Conservation (phyloP, 2,113 vertebrate species). For the Hoplias malabaricus region DNA sequence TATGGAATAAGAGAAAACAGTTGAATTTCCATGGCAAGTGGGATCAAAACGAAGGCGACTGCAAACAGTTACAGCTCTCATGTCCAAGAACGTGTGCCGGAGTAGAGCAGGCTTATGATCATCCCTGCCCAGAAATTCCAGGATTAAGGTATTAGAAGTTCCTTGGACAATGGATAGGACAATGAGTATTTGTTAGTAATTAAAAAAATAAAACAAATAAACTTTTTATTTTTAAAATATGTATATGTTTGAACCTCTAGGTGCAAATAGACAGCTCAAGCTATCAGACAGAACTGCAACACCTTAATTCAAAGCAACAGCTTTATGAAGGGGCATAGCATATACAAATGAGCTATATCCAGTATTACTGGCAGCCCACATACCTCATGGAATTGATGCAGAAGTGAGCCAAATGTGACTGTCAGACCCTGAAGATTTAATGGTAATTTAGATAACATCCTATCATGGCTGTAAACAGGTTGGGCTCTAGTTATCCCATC, state of each 20-base stretch:
- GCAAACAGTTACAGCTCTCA: conserved; percentile 69
- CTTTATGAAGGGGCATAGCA: not conserved
- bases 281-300: not conserved
- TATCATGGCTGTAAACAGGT: no score
- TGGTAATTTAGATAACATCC: no score
- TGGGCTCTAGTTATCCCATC: no score
- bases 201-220: not conserved
- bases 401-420: no score
- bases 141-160: conserved; percentile 55
- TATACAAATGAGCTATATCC: no score
- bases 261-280: not conserved
- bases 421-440: no score
- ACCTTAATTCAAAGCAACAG: not conserved
- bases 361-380: no score
- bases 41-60: conserved; percentile 61
- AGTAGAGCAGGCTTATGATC: conserved; percentile 63
- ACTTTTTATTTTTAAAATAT: not conserved
- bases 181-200: not conserved
- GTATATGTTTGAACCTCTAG: not conserved
- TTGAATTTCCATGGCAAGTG: conserved; percentile 63
- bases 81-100: conserved; percentile 62
- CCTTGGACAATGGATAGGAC: conserved; percentile 34
- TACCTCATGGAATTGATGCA: no score
- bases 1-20: conserved; percentile 73
- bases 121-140: conserved; percentile 62